phyloP scores from a whole-genome alignment of 1,140 invertebrate species.

The Pogonus chalceus region DNA sequence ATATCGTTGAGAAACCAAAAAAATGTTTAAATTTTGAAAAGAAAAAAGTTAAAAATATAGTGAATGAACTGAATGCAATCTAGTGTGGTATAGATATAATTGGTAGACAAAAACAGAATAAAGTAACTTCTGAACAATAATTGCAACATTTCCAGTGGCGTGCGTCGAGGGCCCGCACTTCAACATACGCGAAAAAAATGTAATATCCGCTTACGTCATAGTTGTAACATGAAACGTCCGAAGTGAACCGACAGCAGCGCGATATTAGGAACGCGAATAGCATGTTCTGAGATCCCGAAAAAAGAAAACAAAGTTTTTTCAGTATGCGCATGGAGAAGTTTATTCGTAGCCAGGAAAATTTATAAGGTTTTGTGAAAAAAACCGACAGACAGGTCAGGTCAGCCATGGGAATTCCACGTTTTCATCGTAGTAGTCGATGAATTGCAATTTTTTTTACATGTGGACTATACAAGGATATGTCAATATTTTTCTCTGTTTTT shows the following conservation, averaged over 20 bases:
- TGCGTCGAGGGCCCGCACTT: background rate
- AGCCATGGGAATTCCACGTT: too few relatives aligned
- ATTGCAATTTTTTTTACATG: too few relatives aligned
- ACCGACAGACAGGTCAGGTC: background rate
- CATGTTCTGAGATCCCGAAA: constrained; percentile 1
- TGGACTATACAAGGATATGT: too few relatives aligned
- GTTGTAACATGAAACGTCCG: background rate
- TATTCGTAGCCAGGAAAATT: constrained; percentile 2
- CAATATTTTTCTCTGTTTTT: too few relatives aligned
- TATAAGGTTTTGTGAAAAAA: constrained; percentile 2
- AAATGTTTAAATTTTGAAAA: too few relatives aligned
- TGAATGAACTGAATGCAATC: too few relatives aligned
- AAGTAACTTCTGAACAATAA: constrained; percentile 1
- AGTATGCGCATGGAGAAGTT: background rate
- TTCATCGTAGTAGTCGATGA: too few relatives aligned
- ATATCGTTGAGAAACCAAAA: too few relatives aligned
- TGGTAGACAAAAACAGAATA: background rate
- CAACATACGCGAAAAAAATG: background rate
- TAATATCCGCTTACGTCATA: constrained; percentile 5
- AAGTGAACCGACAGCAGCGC: background rate
- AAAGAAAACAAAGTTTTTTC: constrained; percentile 5
- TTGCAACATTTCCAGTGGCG: background rate
- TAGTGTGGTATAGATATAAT: too few relatives aligned
- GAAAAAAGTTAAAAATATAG: too few relatives aligned
- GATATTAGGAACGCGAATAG: constrained; percentile 7